phyloP scores from a whole-genome alignment of 2,797 vertebrate species.

The Lates japonicus region DNA sequence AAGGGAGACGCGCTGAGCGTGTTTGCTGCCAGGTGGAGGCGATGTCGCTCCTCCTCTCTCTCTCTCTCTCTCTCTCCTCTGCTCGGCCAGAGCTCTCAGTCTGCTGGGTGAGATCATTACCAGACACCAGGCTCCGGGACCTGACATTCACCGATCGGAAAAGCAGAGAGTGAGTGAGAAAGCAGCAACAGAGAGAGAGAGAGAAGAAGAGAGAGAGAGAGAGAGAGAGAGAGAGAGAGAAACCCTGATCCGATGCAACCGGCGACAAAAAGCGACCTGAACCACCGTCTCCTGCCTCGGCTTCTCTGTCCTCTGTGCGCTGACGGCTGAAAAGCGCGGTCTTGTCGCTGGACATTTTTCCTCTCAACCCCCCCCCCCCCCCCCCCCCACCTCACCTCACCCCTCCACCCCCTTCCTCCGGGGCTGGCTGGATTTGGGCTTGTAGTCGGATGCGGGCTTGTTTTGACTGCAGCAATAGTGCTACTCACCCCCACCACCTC shows the following conservation, averaged over 20 bases:
- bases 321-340: constrained; percentile 62
- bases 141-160: constrained; percentile 83
- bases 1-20: constrained; percentile 51
- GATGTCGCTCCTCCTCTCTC: constrained; percentile 80
- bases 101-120: constrained; percentile 87
- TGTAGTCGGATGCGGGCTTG: constrained; percentile 81
- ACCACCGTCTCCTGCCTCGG: constrained; percentile 51
- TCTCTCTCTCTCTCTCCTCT: constrained; percentile 35
- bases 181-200: constrained; percentile 27
- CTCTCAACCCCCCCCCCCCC: neutral
- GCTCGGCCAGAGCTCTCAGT: constrained; percentile 74
- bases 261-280: constrained; percentile 57
- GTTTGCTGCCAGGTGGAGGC: constrained; percentile 83
- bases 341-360: constrained; percentile 70
- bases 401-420: no score
- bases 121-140: constrained; percentile 85
- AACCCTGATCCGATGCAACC: constrained; percentile 57
- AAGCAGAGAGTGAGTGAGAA: constrained; percentile 64
- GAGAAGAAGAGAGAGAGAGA: constrained; percentile 28
- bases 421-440: constrained; percentile 73
- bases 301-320: constrained; percentile 37
- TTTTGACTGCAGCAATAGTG: constrained; percentile 86
- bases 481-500: constrained; percentile 68
- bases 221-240: constrained; percentile 31
- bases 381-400: no score